Percentiles rank a stretch among this genome's conserved stretches.
Evolutionary conservation across 2,113 vertebrate species (phyloP).

Genomic region (Sinocyclocheilus anshuiensis): DNA sequence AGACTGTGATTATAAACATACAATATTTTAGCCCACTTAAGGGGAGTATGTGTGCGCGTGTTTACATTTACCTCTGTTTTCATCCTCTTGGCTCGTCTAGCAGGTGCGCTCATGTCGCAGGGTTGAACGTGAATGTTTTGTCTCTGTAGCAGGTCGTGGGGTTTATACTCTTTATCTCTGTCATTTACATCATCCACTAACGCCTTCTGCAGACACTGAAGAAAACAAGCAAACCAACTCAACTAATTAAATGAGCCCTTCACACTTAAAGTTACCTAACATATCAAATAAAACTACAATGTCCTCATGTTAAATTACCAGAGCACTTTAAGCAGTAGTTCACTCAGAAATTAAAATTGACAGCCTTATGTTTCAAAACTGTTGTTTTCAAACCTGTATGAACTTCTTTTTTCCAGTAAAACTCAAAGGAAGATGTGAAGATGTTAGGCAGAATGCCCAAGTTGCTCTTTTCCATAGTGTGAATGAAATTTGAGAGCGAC

Average conservation of each 20-base stretch:
- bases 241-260: background rate
- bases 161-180: conserved; percentile 86
- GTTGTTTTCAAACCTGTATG: background rate
- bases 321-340: too few species aligned
- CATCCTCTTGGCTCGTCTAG: conserved; percentile 88
- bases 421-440: background rate
- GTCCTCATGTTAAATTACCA: background rate
- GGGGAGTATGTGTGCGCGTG: too few species aligned
- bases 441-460: background rate
- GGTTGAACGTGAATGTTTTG: conserved; percentile 75
- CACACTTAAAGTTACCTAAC: background rate
- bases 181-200: conserved; percentile 71
- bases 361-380: background rate
- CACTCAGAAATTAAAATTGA: background rate
- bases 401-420: too few species aligned
- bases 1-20: background rate
- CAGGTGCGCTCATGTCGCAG: conserved; percentile 73
- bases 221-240: conserved; percentile 39
- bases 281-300: background rate
- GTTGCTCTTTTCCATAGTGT: background rate
- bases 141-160: conserved; percentile 82
- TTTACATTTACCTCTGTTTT: conserved; percentile 80
- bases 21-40: background rate
- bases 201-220: conserved; percentile 85
- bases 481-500: background rate